Base-by-base conservation (phyloP, 1,140 invertebrate species). In the Triops longicaudatus region DNA sequence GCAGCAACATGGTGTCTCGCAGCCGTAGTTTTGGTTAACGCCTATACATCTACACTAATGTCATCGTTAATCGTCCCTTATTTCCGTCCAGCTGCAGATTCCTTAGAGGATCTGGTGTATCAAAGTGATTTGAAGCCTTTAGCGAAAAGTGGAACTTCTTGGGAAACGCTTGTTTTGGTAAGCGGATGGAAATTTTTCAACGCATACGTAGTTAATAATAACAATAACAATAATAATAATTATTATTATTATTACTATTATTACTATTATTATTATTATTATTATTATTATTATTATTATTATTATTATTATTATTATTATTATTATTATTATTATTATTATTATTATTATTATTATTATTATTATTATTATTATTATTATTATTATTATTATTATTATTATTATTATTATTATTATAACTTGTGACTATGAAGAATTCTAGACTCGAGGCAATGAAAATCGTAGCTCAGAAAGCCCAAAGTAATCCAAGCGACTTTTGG, bases 31-130 rank as follows among this genome's bases (percentile, higher is more conserved):
- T 27, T 77, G n/a, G 63, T 72, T 7, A 72, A 77, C 14, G 76
- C 41, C 0, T 77, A 77, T 27, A 42, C 72, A 5, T 31, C 50
- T 31, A 77, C 27, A 10, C 63, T 77, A n/a, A 77, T 72, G 76
- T 37, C 76, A 17, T 77, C 41, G 1, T 73, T 77, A 72, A 72
- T 27, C 10, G 76, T 77, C 10, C 76, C 76, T 9, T 63, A 77
- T 6, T 10, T 77, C 10, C 26, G 27, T 26, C 76, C 76, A 1
- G 41, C 37, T 37, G 37, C 41, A 14, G 72, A 77, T 72, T 63
- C 72, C 12, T 28, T 77, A 14, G 27, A 26, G 14, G 76, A 77
- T 11, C 22, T 77, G 50, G 50, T 63, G 22, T 63, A 63, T 17
- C 14, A 63, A 22, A 63, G 50, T 22, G 50, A 12, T 17, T 63